phyloP scores from a whole-genome alignment of 2,113 vertebrate genomes.

The Dromiciops gliroides region DNA sequence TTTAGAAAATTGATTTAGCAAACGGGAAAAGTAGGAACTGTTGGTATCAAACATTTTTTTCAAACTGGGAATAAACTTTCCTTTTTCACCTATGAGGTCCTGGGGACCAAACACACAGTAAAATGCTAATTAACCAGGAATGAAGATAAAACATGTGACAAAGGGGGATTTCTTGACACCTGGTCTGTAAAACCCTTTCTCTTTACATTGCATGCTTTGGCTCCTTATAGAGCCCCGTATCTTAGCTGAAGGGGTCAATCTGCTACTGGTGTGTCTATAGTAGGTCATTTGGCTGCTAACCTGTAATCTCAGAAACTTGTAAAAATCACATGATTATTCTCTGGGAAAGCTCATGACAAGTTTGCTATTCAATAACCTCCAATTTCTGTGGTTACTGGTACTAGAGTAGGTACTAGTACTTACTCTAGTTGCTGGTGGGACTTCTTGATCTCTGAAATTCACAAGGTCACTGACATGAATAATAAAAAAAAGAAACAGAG shows the following conservation, averaged over 20 bases:
- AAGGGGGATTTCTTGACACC: neutral
- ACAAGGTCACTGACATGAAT: neutral
- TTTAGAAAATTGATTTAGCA: too few species aligned
- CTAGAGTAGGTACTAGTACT: neutral
- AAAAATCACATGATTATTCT: neutral
- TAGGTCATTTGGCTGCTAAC: neutral
- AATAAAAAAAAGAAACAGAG: neutral
- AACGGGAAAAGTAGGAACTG: too few species aligned
- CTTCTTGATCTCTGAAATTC: neutral
- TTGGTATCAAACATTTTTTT: too few species aligned
- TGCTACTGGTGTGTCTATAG: neutral
- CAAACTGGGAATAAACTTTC: neutral
- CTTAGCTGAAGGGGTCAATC: neutral
- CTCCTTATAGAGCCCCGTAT: neutral
- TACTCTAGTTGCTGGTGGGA: neutral
- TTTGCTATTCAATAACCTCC: too few species aligned
- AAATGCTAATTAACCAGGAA: neutral
- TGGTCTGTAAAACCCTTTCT: neutral
- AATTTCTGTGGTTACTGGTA: neutral
- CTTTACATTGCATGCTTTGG: neutral
- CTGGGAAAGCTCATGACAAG: neutral
- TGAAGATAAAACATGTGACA: neutral
- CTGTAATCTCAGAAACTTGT: neutral
- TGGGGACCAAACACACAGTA: neutral
- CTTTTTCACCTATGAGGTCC: neutral